These are phyloP conservation scores for Pachliopta kotzebuea DNA, from an alignment of 2,888 invertebrate genomes.

Conservation along the genomic window DNA sequence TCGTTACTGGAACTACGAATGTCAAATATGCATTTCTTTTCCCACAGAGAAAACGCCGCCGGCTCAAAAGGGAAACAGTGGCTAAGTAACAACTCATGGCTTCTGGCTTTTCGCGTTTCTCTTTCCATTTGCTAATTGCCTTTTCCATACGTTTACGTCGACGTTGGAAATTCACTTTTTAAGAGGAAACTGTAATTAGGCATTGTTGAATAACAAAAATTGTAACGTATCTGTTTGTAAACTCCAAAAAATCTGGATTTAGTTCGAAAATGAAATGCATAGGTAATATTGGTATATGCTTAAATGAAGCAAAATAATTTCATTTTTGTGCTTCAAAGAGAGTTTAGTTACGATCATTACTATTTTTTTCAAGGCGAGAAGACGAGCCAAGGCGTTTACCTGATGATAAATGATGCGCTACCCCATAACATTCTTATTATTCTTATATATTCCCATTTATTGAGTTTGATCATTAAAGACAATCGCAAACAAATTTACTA, in stretches of 20 bases:
- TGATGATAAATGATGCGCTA: no score
- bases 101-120: slow-evolving; percentile 19
- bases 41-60: slow-evolving; percentile 11
- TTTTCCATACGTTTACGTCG: slow-evolving; percentile 21
- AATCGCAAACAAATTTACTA: no score
- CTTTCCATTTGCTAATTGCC: slow-evolving; percentile 29
- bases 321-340: no score
- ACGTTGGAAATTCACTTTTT: slow-evolving; percentile 13
- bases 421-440: no score
- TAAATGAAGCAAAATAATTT: no score
- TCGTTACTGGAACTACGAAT: slow-evolving; percentile 1
- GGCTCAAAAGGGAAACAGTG: slow-evolving; percentile 24
- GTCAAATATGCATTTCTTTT: slow-evolving; percentile 8
- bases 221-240: not conserved
- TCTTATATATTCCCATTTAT: no score
- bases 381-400: no score
- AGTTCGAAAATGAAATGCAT: not conserved
- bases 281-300: no score
- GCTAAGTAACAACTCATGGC: slow-evolving; percentile 19
- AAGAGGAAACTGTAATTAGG: slow-evolving; percentile 21
- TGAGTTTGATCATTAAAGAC: no score
- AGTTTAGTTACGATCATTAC: no score
- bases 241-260: not conserved
- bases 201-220: not conserved
- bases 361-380: no score